These are phyloP conservation scores for Chalcosyrphus nemorum DNA, from an alignment of 2,888 invertebrate genomes.

Conservation along the genomic window DNA sequence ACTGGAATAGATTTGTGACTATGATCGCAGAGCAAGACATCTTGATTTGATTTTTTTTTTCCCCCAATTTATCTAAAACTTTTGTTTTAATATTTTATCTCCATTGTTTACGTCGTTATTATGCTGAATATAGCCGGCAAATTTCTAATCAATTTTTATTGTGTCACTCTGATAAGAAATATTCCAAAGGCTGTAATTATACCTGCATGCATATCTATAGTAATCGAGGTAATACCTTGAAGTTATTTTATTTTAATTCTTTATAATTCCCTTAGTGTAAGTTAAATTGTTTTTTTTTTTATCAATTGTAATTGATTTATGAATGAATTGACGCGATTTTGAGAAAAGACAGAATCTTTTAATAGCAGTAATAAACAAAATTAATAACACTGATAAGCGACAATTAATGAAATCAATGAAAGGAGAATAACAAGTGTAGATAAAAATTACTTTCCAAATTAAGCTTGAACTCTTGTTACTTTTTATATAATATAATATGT, in stretches of 20 bases:
- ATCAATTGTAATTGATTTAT: neutral
- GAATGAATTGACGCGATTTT: neutral
- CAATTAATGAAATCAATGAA: conserved; percentile 1
- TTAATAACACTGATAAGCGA: neutral
- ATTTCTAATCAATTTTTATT: neutral
- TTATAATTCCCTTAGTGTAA: neutral
- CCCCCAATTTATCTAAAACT: neutral
- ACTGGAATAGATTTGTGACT: too few relatives aligned
- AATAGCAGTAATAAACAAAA: neutral
- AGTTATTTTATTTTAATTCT: neutral
- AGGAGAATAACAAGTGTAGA: neutral
- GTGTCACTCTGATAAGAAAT: neutral
- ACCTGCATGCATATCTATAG: too few relatives aligned
- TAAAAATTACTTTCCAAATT: too few relatives aligned
- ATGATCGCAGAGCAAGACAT: too few relatives aligned
- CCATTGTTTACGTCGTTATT: neutral
- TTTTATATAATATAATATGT: too few relatives aligned
- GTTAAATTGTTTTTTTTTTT: too few relatives aligned
- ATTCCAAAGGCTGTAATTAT: neutral
- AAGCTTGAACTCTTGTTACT: too few relatives aligned
- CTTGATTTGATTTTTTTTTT: neutral
- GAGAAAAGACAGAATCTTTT: neutral
- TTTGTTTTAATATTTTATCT: neutral
- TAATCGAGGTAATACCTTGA: neutral
- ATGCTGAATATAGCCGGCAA: neutral